Base-by-base conservation (phyloP, 2,888 invertebrate species). In the Diplazon laetatorius region DNA sequence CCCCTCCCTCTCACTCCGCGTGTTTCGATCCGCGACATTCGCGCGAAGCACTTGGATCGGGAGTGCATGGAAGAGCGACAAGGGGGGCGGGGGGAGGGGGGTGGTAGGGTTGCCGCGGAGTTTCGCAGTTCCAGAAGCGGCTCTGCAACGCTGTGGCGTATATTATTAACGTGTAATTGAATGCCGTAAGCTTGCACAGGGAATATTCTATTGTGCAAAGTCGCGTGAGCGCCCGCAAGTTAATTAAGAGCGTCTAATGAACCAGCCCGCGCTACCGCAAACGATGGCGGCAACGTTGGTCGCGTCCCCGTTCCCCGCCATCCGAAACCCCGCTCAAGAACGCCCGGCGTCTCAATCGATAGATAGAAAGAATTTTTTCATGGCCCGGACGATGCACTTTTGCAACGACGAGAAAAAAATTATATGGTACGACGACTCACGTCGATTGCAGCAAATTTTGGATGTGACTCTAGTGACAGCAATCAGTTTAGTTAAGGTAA, bases 241-340 rank as follows among this genome's bases (percentile, higher is more conserved):
- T 90, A 90, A 91, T 91, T 91, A 91, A 91, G 89, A 89, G 88
- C 88, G 88, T 90, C 89, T 90, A 90, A 90, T 90, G 90, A 90
- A 90, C 85, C 90, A 88, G 88, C 87, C 87, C 68, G 86, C 86
- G 84, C 75, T 69, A 44, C 87, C 88, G 87, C 89, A 87, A 89
- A 89, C 88, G 88, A 87, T 87, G 87, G 60, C 71, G 82, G 80
- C 84, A 84, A 82, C 48, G 42, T n/a, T 39, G 14, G 30, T 6
- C 4, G 30, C 30, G 30, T 2, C 30, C 6, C 6, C 30, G 30
- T 30, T 5, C 69, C 35, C 55, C 25, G 14, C 12, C 52, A 12
- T 25, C 42, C 30, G 30, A 14, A 35, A 25, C 25, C 55, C 9
- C 46, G 73, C 65, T 80, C 79, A 82, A 85, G 84, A 85, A 85